Percentiles rank a stretch among this genome's conserved stretches.
phyloP scores from a whole-genome alignment of 2,888 invertebrate species.

The Ochlodes sylvanus region DNA sequence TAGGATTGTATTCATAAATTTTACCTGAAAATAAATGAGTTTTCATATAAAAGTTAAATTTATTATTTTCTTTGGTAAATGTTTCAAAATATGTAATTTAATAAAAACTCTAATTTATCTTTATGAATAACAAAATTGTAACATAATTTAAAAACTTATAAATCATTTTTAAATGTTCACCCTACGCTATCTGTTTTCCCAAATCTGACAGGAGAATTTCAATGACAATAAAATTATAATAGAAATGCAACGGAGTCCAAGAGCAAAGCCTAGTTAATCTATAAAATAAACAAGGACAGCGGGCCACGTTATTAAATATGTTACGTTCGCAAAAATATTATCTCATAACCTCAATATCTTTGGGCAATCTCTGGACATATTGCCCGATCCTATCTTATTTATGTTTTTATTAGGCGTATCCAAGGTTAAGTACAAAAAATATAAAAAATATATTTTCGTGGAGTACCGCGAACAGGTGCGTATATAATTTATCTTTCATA shows the following conservation, averaged over 20 bases:
- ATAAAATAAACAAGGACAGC: conserved; percentile 10
- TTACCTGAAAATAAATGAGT: too few relatives aligned
- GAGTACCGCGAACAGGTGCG: conserved; percentile 29
- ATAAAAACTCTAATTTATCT: too few relatives aligned
- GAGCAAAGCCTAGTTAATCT: background rate
- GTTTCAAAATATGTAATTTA: too few relatives aligned
- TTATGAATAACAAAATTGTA: too few relatives aligned
- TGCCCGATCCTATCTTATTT: conserved; percentile 30
- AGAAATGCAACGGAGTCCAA: background rate
- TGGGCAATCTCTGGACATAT: conserved; percentile 30
- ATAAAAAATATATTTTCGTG: conserved; percentile 27
- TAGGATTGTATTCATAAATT: too few relatives aligned
- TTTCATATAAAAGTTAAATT: too few relatives aligned
- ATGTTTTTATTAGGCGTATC: conserved; percentile 22
- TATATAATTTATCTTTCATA: conserved; percentile 37
- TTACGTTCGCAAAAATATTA: conserved; percentile 28
- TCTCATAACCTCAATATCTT: conserved; percentile 29
- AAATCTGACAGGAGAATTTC: background rate
- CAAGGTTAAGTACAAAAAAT: conserved; percentile 30
- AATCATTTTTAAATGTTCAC: too few relatives aligned
- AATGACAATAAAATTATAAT: background rate
- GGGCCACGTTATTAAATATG: conserved; percentile 21
- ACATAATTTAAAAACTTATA: too few relatives aligned
- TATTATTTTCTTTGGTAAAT: too few relatives aligned
- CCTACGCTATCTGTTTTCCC: too few relatives aligned